Percentiles rank a stretch among this genome's conserved stretches.
phyloP scores from a whole-genome alignment of 2,888 invertebrate genomes.

The Acronicta leporina region DNA sequence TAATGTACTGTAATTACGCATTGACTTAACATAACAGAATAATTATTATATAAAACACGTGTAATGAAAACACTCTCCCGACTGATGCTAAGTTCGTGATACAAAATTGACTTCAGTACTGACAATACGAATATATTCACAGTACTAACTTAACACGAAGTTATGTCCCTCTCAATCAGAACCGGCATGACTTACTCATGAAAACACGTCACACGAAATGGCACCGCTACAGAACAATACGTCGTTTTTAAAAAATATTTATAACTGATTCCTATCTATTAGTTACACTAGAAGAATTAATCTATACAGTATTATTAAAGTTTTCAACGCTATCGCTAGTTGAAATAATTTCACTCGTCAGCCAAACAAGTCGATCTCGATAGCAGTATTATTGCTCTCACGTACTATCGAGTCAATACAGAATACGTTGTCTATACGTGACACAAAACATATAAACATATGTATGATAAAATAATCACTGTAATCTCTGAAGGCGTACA shows the following conservation, averaged over 20 bases:
- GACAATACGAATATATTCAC: slow-evolving; percentile 7
- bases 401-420: slow-evolving; percentile 64
- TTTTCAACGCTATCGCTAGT: slow-evolving; percentile 66
- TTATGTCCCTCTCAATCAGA: slow-evolving; percentile 32
- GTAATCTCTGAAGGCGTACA: slow-evolving; percentile 79
- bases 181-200: slow-evolving; percentile 49
- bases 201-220: slow-evolving; percentile 78
- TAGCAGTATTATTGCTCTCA: slow-evolving; percentile 75
- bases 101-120: slow-evolving; percentile 51
- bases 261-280: slow-evolving; percentile 78
- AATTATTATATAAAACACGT: slow-evolving; percentile 58
- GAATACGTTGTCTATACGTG: slow-evolving; percentile 60
- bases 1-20: slow-evolving; percentile 65
- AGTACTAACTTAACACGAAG: slow-evolving; percentile 12
- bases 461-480: slow-evolving; percentile 60
- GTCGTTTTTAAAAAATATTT: slow-evolving; percentile 73
- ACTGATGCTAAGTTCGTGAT: slow-evolving; percentile 56
- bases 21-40: slow-evolving; percentile 56
- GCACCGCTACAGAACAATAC: slow-evolving; percentile 80
- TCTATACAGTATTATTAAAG: slow-evolving; percentile 76
- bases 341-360: slow-evolving; percentile 72
- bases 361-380: slow-evolving; percentile 67
- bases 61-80: slow-evolving; percentile 54
- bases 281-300: slow-evolving; percentile 75
- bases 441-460: slow-evolving; percentile 53